These are phyloP conservation scores for Catotricha subobsoleta DNA, from an alignment of 2,888 invertebrate genomes.

Conservation along the genomic window DNA sequence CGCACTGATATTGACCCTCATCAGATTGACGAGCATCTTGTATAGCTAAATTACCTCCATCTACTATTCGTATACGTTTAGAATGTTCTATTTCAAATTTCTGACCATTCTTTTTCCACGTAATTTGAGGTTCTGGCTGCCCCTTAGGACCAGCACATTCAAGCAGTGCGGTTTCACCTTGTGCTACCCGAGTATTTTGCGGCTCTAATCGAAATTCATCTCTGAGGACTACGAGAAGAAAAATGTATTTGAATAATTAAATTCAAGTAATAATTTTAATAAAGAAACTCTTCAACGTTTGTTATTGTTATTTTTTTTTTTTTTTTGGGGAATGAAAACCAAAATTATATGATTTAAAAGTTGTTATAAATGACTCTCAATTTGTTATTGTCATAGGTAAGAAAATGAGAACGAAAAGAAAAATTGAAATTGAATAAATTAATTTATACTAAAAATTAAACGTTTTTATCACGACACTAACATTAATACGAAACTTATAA, in stretches of 20 bases:
- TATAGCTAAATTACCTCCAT: slow-evolving; percentile 65
- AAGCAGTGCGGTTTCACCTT: slow-evolving; percentile 66
- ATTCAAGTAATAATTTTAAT: background rate
- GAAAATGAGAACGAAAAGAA: slow-evolving; percentile 28
- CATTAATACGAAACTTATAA: too few relatives aligned
- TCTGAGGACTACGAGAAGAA: slow-evolving; percentile 71
- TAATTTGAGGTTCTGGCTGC: slow-evolving; percentile 70
- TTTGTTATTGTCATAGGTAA: too few relatives aligned
- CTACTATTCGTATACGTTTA: slow-evolving; percentile 54
- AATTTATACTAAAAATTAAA: too few relatives aligned
- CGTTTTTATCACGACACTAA: too few relatives aligned
- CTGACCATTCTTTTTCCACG: slow-evolving; percentile 76
- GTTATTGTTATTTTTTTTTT: too few relatives aligned
- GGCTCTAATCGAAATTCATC: slow-evolving; percentile 81
- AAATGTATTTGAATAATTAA: background rate
- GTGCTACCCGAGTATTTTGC: slow-evolving; percentile 61
- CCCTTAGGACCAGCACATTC: slow-evolving; percentile 81
- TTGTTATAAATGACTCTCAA: too few relatives aligned
- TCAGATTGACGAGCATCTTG: slow-evolving; percentile 60
- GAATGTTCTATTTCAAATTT: slow-evolving; percentile 48
- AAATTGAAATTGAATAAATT: too few relatives aligned
- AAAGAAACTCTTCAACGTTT: too few relatives aligned
- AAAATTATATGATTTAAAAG: too few relatives aligned
- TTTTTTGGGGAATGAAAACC: too few relatives aligned
- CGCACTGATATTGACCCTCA: slow-evolving; percentile 66